A percentile compares a stretch with the other conserved stretches of the same genome.
Conservation (phyloP, 2,797 vertebrate genomes). For the Heteromormyrus szaboi region DNA sequence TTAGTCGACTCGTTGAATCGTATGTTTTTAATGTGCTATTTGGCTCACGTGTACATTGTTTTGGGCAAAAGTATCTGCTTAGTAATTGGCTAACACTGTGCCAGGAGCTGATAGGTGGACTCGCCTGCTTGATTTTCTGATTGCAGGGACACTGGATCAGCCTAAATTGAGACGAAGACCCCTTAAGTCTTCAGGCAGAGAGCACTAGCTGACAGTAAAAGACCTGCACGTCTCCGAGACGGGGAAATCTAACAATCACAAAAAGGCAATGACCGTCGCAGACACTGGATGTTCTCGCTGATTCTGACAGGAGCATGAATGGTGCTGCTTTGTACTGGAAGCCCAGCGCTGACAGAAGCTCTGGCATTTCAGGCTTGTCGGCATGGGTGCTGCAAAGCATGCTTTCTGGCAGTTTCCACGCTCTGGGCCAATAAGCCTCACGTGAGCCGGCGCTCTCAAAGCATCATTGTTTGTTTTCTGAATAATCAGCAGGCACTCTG, state of each 20-base stretch:
- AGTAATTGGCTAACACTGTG: neutral
- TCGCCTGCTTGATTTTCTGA: neutral
- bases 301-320: neutral
- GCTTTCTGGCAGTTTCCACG: constrained; percentile 52
- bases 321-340: constrained; percentile 43
- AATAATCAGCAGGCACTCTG: constrained; percentile 59
- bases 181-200: neutral
- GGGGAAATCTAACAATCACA: neutral
- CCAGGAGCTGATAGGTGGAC: neutral
- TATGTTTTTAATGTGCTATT: neutral
- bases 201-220: neutral
- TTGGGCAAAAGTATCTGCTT: neutral
- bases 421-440: constrained; percentile 42
- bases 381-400: constrained; percentile 37
- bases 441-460: constrained; percentile 43
- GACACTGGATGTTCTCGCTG: neutral
- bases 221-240: neutral
- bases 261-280: neutral
- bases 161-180: neutral
- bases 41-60: neutral
- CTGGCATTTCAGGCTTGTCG: constrained; percentile 52
- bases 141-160: neutral
- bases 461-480: constrained; percentile 56
- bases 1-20: neutral
- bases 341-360: constrained; percentile 38